Conservation (phyloP, 2,797 vertebrate species). For the Leptodactylus fallax region DNA sequence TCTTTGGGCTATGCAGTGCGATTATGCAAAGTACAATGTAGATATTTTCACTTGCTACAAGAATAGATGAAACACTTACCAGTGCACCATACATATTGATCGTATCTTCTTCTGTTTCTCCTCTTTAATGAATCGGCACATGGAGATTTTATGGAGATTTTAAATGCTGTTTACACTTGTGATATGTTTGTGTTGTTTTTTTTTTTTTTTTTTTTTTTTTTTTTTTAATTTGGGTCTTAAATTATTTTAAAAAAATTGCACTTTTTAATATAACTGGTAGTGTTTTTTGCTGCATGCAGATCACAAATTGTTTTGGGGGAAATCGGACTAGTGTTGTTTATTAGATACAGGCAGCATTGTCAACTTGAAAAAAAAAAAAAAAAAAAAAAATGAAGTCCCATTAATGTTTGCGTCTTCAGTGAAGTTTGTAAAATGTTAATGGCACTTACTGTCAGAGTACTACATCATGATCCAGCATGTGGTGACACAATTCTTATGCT, state of each 20-base stretch:
- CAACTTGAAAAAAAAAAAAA: not conserved
- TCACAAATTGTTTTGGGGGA: not conserved
- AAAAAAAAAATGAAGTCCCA: not conserved
- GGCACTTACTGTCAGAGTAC: slow-evolving; percentile 10
- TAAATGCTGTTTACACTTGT: slow-evolving; percentile 45
- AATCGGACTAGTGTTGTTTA: not conserved
- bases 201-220: slow-evolving; percentile 18
- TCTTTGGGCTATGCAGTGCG: slow-evolving; percentile 5
- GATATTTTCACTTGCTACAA: not conserved
- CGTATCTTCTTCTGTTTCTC: not conserved
- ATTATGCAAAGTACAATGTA: slow-evolving; percentile 10
- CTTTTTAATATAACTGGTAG: slow-evolving; percentile 24
- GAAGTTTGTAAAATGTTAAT: slow-evolving; percentile 3
- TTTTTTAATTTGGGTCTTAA: slow-evolving; percentile 35
- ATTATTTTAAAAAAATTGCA: slow-evolving; percentile 33
- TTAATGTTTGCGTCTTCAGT: not conserved
- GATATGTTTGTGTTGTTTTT: not conserved
- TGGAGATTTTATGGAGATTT: slow-evolving; percentile 28
- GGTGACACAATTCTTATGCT: not conserved
- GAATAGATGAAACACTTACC: not conserved
- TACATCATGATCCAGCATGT: not conserved
- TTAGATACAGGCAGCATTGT: not conserved
- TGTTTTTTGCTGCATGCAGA: slow-evolving; percentile 32
- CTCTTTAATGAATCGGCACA: not conserved
- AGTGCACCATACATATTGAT: not conserved